Evolutionary conservation across 2,888 invertebrate genomes (phyloP).

Genomic region (Leptopilina drosophilae): DNA sequence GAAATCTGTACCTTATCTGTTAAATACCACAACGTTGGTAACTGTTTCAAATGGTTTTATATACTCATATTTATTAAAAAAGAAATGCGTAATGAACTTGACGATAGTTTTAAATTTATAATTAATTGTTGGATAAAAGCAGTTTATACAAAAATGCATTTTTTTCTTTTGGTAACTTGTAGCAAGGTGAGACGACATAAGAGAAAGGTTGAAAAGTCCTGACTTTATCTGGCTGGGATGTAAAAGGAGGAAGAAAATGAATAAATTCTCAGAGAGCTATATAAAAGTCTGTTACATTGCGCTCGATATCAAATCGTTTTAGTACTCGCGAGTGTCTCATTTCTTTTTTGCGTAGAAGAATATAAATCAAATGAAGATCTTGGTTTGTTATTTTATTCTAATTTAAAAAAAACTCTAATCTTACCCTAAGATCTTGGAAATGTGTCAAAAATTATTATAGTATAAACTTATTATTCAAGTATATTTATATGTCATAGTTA

Average conservation of each 20-base stretch:
- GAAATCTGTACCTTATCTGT: too few species aligned
- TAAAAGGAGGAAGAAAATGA: constrained; percentile 44
- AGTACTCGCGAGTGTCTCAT: constrained; percentile 23
- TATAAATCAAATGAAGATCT: constrained; percentile 47
- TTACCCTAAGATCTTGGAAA: too few species aligned
- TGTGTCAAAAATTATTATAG: too few species aligned
- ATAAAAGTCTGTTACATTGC: constrained; percentile 50
- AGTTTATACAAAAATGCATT: background rate
- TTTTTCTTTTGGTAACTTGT: background rate
- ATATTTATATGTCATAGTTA: too few species aligned
- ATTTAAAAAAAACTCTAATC: background rate
- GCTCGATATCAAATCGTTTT: constrained; percentile 48
- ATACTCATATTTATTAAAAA: background rate
- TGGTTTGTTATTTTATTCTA: constrained; percentile 43
- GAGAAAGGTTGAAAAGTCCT: constrained; percentile 54
- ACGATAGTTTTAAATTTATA: background rate
- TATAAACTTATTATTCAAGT: too few species aligned
- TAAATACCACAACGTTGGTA: too few species aligned
- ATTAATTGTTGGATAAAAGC: background rate
- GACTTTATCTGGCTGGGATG: constrained; percentile 42
- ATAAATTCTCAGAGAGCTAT: constrained; percentile 44
- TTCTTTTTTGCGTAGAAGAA: constrained; percentile 24
- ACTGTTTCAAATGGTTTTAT: too few species aligned
- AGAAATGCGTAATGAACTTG: background rate
- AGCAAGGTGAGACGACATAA: constrained; percentile 41